These are phyloP conservation scores for Lagopus leucura DNA, from an alignment of 2,113 vertebrate species.

Conservation along the genomic window DNA sequence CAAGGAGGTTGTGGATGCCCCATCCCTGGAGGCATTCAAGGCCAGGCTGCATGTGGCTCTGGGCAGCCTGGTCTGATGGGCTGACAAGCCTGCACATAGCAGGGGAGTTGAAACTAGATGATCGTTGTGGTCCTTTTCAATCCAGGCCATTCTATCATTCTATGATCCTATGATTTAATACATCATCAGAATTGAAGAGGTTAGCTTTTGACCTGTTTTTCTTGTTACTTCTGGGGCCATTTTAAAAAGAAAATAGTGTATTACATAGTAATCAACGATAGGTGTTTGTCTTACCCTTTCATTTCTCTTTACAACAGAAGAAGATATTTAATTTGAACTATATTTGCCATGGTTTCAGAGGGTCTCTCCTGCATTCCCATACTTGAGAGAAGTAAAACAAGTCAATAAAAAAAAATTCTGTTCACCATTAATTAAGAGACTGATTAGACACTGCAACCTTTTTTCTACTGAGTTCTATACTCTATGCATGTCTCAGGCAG, in stretches of 20 bases:
- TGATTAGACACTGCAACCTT: not conserved
- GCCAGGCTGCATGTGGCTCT: no score
- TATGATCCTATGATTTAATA: not conserved
- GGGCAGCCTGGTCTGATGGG: no score
- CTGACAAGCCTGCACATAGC: no score
- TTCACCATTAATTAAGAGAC: not conserved
- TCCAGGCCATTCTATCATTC: no score
- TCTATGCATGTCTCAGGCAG: not conserved
- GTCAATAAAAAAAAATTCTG: not conserved
- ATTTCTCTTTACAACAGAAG: not conserved
- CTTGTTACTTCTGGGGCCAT: not conserved
- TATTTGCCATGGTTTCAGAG: not conserved
- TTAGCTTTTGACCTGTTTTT: not conserved
- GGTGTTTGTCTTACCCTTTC: not conserved
- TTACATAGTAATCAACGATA: not conserved
- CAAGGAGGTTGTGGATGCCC: no score
- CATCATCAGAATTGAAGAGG: not conserved
- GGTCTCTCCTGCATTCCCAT: not conserved
- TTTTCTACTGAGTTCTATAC: conserved; percentile 13
- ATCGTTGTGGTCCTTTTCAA: no score
- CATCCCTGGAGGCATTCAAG: no score
- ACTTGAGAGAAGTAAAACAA: conserved; percentile 18
- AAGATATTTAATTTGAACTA: not conserved
- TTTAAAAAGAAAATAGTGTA: not conserved
- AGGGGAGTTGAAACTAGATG: no score